phyloP scores from a whole-genome alignment of 2,113 vertebrate genomes.

The Baryphthengus martii region DNA sequence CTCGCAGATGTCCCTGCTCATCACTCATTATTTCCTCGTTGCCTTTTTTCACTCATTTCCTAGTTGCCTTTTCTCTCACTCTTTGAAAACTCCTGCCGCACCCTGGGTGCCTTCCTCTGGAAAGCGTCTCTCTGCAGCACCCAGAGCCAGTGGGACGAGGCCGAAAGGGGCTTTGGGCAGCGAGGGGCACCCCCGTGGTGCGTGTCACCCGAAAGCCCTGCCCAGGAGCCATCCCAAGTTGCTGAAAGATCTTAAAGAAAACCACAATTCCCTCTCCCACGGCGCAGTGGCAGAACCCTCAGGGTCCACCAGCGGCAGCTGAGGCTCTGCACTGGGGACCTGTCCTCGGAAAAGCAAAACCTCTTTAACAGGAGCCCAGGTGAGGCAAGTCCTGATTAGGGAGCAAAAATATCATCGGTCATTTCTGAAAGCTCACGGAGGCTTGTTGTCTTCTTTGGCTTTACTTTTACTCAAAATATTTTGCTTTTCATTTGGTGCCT shows the following conservation, averaged over 20 bases:
- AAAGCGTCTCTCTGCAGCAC: not conserved
- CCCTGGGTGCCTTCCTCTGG: not conserved
- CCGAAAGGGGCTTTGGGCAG: not conserved
- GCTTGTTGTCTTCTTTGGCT: not conserved
- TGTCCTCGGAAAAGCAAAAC: not conserved
- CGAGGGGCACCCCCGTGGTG: not conserved
- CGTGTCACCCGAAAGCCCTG: not conserved
- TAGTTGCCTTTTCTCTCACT: conserved; percentile 62
- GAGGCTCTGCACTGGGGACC: not conserved
- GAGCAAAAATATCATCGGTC: not conserved
- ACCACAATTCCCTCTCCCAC: not conserved
- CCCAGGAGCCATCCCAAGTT: not conserved
- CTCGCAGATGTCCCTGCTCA: not conserved
- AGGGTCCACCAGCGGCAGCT: rapidly evolving
- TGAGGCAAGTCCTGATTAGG: not conserved
- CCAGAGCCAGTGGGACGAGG: not conserved
- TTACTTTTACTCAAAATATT: not conserved
- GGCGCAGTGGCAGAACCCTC: rapidly evolving
- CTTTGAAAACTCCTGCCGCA: not conserved
- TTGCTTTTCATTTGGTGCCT: not conserved
- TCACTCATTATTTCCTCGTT: not conserved
- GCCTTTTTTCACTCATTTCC: conserved; percentile 28
- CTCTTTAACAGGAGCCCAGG: not conserved
- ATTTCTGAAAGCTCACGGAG: not conserved
- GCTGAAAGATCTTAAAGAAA: not conserved